Base-by-base conservation (phyloP, 2,888 invertebrate species). In the Nemotelus pantherinus region DNA sequence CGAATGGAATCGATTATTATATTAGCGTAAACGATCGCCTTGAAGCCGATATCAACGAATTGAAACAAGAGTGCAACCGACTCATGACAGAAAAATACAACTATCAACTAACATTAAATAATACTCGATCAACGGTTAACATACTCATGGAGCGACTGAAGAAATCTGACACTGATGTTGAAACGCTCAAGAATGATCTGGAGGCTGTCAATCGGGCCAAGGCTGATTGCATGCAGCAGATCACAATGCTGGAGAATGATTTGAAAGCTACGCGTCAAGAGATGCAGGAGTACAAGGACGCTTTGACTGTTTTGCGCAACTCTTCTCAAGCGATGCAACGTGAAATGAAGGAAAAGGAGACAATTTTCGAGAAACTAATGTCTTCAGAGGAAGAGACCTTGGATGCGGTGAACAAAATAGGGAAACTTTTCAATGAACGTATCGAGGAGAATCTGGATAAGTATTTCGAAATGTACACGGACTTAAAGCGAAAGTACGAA, bases 111-210 rank as follows among this genome's bases (percentile, higher is more conserved):
- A 87, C 87, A 0, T 81, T 87, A 6, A 86, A 83, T 80, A 87
- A 87, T 72, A 87, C 87, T 3, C 84, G 87, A 2, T 85, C 86
- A 76, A 87, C 87, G 2, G 87, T 87, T 1, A 87, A 86, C 78
- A 87, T 87, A 47, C 82, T 87, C 3, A 87, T 87, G 86, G 87
- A 87, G 65, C 85, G 87, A 2, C 82, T 87, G 0, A 87, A 86
- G 82, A 87, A 87, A 77, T 87, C 87, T 55, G 87, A 87, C 79
- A 85, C 85, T 25, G 87, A 87, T 80, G 87, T 87, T n/a, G 87
- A 87, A 82, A 83, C 83, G 4, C 82, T 85, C 53, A 86, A 86
- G 79, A 83, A 83, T n/a, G 87, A 87, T 77, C 80, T 86, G 67
- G 86, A 87, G 76, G 83, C 84, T 1, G 79, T 85, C 9, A 85